Evolutionary conservation across 1,140 invertebrate genomes (phyloP).

Genomic region (Oedothorax gibbosus): DNA sequence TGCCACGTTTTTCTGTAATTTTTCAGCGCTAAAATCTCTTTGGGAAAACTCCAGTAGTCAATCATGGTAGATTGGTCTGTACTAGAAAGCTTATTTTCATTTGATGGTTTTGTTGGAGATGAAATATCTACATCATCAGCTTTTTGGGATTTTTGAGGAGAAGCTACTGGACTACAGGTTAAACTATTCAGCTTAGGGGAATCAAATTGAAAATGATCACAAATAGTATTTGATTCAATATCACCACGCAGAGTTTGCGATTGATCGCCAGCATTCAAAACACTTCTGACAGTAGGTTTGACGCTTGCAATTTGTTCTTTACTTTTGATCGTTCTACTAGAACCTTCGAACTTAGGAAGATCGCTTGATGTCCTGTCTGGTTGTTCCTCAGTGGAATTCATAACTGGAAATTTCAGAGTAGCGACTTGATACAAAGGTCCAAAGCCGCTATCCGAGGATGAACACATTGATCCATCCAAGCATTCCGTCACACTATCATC

Average conservation of each 20-base stretch:
- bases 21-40: conserved; percentile 13
- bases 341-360: conserved; percentile 8
- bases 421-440: conserved; percentile 41
- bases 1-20: conserved; percentile 47
- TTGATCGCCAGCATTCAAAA: not conserved
- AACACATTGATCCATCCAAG: conserved; percentile 51
- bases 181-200: not conserved
- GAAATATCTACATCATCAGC: not conserved
- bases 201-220: conserved; percentile 14
- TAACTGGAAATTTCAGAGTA: not conserved
- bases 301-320: conserved; percentile 54
- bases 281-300: conserved; percentile 31
- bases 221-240: conserved; percentile 6
- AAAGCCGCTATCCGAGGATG: conserved; percentile 59
- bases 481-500: conserved; percentile 54
- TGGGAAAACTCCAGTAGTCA: conserved; percentile 18
- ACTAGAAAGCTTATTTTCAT: not conserved
- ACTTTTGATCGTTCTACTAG: conserved; percentile 14
- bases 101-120: conserved; percentile 1
- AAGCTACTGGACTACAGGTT: not conserved
- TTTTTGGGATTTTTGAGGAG: not conserved
- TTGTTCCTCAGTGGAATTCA: not conserved
- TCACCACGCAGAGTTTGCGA: not conserved
- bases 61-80: conserved; percentile 20
- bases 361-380: not conserved